Evolutionary conservation across 2,797 vertebrate species (phyloP).

Genomic region (Aquila chrysaetos): DNA sequence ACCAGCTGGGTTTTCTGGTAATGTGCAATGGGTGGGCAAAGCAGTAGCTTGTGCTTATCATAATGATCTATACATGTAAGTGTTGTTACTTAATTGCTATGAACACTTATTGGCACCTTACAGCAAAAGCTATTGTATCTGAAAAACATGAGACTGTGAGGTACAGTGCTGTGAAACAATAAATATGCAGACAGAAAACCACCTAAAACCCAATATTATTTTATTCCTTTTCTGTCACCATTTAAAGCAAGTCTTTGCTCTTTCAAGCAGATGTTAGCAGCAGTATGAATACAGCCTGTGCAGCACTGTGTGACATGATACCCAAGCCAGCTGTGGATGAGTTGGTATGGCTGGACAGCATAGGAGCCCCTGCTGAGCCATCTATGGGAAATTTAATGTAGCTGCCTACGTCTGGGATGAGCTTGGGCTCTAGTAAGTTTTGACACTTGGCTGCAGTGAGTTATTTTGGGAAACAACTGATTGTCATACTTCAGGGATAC

Average conservation of each 20-base stretch:
- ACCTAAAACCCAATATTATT: background rate
- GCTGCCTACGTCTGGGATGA: background rate
- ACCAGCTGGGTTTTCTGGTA: background rate
- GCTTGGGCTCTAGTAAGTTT: background rate
- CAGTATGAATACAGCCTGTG: background rate
- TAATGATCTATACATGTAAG: background rate
- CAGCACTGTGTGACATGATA: accelerated
- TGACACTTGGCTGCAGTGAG: background rate
- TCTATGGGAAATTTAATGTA: background rate
- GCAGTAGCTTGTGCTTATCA: background rate
- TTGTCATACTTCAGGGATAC: background rate
- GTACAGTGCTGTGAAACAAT: background rate
- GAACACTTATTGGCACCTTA: background rate
- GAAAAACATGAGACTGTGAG: background rate
- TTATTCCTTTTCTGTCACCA: background rate
- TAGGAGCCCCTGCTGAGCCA: background rate
- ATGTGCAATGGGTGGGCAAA: background rate
- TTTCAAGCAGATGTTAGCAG: background rate
- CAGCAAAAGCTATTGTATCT: background rate
- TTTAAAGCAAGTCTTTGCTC: background rate
- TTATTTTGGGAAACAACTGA: background rate
- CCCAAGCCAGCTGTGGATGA: background rate
- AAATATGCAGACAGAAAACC: background rate
- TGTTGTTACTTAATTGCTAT: background rate
- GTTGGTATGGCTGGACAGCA: background rate